phyloP scores from a whole-genome alignment of 2,113 vertebrate genomes.

The Hyla sarda region DNA sequence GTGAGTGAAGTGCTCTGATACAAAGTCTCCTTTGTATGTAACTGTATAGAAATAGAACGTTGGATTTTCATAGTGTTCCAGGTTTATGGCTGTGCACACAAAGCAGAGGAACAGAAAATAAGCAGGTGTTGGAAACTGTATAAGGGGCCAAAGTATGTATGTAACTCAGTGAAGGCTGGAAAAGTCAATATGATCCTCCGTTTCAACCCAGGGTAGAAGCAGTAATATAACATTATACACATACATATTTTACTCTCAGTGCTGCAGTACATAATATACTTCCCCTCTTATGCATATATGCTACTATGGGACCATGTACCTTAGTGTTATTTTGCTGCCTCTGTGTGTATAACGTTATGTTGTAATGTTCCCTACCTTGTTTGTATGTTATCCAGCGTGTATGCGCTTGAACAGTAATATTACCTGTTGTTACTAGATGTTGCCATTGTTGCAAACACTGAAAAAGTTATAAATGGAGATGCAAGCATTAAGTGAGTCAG shows the following conservation, averaged over 20 bases:
- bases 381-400: too few species aligned
- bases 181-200: background rate
- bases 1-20: background rate
- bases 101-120: background rate
- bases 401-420: too few species aligned
- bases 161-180: background rate
- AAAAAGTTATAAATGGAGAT: too few species aligned
- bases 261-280: too few species aligned
- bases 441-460: too few species aligned
- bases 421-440: too few species aligned
- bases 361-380: too few species aligned
- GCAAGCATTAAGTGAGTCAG: too few species aligned
- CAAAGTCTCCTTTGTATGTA: conserved; percentile 33
- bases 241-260: background rate
- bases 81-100: background rate
- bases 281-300: too few species aligned
- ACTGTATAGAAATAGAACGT: background rate
- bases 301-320: too few species aligned
- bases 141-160: background rate
- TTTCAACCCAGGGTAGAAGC: background rate
- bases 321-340: too few species aligned
- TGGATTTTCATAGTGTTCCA: conserved; percentile 3
- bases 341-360: too few species aligned
- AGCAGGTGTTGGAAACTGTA: background rate
- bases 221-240: background rate